Evolutionary conservation across 2,888 invertebrate species (phyloP).

Genomic region (Neria commutata): DNA sequence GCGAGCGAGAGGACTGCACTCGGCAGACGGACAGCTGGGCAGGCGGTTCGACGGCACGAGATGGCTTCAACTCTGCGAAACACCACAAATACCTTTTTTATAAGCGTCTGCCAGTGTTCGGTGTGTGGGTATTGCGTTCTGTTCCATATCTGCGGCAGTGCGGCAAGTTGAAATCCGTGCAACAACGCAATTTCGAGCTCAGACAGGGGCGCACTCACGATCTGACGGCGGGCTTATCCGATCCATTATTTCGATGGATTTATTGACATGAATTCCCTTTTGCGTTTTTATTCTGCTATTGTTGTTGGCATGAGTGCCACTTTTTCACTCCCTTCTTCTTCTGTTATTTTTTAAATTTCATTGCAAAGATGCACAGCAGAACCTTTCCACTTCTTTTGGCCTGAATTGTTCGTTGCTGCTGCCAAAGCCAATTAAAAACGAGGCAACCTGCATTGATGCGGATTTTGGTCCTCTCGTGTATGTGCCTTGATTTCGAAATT

Average conservation of each 20-base stretch:
- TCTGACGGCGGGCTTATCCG: constrained; percentile 42
- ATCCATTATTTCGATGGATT: constrained; percentile 52
- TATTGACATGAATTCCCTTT: constrained; percentile 48
- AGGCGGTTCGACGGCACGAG: not conserved
- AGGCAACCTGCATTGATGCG: no score
- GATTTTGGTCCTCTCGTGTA: not conserved
- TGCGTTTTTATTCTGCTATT: no score
- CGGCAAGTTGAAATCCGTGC: constrained; percentile 19
- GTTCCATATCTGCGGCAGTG: no score
- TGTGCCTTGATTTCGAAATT: not conserved
- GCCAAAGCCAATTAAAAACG: not conserved
- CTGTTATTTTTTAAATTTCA: not conserved
- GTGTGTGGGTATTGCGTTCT: no score
- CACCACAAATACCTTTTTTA: constrained; percentile 22
- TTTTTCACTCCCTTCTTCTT: no score
- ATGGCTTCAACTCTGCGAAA: not conserved
- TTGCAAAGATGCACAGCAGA: constrained; percentile 14
- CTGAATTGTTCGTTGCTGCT: not conserved
- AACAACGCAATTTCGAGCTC: constrained; percentile 2
- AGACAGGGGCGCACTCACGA: constrained; percentile 1
- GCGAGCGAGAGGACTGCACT: not conserved
- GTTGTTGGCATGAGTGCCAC: no score
- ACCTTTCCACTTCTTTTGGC: not conserved
- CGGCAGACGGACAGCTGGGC: not conserved
- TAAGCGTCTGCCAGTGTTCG: not conserved